A percentile compares a stretch with the other conserved stretches of the same genome.
Evolutionary conservation across 2,888 invertebrate genomes (phyloP).

Genomic region (Tachina lurida): DNA sequence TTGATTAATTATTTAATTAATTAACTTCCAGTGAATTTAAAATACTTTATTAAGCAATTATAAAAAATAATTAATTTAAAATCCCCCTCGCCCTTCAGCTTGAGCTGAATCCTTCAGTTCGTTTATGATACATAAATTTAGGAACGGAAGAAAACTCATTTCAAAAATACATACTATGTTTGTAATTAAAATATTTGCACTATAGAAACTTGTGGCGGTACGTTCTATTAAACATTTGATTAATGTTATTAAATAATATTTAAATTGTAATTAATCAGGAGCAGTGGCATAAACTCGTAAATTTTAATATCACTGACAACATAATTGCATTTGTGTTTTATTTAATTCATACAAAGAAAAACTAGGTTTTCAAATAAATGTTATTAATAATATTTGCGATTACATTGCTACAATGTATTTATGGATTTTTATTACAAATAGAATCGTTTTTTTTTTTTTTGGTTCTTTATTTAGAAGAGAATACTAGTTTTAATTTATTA

Average conservation of each 20-base stretch:
- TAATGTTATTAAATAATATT: constrained; percentile 35
- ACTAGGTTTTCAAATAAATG: constrained; percentile 30
- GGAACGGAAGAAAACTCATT: neutral
- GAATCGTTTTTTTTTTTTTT: neutral
- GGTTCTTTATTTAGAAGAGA: neutral
- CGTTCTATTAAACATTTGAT: constrained; percentile 1
- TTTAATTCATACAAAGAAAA: neutral
- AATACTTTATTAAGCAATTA: too few species aligned
- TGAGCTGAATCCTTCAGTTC: too few species aligned
- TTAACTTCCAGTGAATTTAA: too few species aligned
- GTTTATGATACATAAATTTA: neutral
- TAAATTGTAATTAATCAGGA: constrained; percentile 39
- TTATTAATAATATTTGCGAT: neutral
- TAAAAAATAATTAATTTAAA: too few species aligned
- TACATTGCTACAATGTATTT: neutral
- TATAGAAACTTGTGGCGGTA: neutral
- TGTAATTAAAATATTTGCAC: constrained; percentile 23
- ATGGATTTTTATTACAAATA: too few species aligned
- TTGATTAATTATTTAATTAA: too few species aligned
- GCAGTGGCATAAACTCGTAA: constrained; percentile 47
- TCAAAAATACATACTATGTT: neutral
- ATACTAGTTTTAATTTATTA: too few species aligned
- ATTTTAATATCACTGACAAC: constrained; percentile 42
- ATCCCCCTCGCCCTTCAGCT: too few species aligned
- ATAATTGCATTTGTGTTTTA: constrained; percentile 43